These are phyloP conservation scores for Spisula subtruncata DNA, from an alignment of 2,888 invertebrate genomes.

Conservation along the genomic window DNA sequence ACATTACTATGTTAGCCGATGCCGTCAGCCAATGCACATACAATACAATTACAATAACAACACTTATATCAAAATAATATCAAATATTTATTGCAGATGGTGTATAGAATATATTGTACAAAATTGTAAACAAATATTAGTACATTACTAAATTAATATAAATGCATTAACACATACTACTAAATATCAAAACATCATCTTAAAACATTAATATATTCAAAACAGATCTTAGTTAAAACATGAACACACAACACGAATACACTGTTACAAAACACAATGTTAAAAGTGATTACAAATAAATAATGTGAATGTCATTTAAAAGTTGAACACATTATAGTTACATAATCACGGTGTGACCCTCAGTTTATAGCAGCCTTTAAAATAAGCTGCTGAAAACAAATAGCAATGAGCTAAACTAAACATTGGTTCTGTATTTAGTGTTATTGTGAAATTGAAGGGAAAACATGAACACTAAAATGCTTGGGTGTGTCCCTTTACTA, in stretches of 20 bases:
- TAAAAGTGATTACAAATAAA: slow-evolving; percentile 1
- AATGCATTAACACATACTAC: slow-evolving; percentile 3
- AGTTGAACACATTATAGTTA: background rate
- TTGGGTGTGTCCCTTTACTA: too few species aligned
- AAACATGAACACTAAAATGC: too few species aligned
- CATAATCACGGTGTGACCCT: background rate
- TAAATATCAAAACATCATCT: background rate
- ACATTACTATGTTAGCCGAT: too few species aligned
- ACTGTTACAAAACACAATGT: background rate
- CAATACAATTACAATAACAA: background rate
- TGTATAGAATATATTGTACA: background rate
- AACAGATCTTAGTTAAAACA: background rate
- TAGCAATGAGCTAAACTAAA: too few species aligned
- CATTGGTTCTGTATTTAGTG: too few species aligned
- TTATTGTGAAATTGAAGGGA: too few species aligned
- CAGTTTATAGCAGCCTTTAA: too few species aligned
- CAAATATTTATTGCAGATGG: background rate
- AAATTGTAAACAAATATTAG: background rate
- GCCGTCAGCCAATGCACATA: background rate
- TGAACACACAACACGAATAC: background rate
- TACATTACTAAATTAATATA: background rate
- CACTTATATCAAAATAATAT: background rate
- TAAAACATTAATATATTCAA: background rate
- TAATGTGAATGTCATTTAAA: background rate
- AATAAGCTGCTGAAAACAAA: too few species aligned